These are phyloP conservation scores for Siniperca scherzeri DNA, from an alignment of 2,797 vertebrate species.

Conservation along the genomic window DNA sequence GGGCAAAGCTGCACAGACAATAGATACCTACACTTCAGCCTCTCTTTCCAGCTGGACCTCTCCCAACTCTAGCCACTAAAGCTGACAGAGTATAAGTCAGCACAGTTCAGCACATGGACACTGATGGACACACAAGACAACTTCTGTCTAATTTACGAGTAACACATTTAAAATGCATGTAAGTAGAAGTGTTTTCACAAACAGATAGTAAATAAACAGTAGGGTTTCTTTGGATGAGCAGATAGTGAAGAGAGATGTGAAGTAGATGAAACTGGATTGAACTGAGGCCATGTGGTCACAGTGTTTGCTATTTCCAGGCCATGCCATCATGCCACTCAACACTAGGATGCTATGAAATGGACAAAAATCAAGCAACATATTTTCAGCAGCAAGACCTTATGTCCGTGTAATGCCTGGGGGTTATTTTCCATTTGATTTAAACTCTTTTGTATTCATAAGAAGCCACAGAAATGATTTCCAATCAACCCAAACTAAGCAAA, in stretches of 20 bases:
- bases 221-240: neutral
- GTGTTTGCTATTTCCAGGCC: conserved; percentile 52
- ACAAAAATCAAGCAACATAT: conserved; percentile 34
- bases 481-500: neutral
- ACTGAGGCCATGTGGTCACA: conserved; percentile 4
- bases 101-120: conserved; percentile 12
- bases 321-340: conserved; percentile 43
- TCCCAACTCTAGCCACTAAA: conserved; percentile 32
- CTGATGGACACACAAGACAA: neutral
- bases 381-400: conserved; percentile 13
- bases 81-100: conserved; percentile 23
- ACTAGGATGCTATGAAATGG: conserved; percentile 19
- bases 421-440: conserved; percentile 43
- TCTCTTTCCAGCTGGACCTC: conserved; percentile 53
- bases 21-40: conserved; percentile 45
- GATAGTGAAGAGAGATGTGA: neutral
- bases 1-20: conserved; percentile 56
- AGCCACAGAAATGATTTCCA: conserved; percentile 13
- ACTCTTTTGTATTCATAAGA: conserved; percentile 36
- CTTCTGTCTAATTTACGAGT: conserved; percentile 13
- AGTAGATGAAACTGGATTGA: conserved; percentile 12
- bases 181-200: conserved; percentile 17
- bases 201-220: conserved; percentile 7
- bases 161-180: conserved; percentile 11
- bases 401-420: conserved; percentile 4